Evolutionary conservation across 2,888 invertebrate species (phyloP), one percentile per base, ranked within the genome.

Genomic region (Parnassius apollo): DNA sequence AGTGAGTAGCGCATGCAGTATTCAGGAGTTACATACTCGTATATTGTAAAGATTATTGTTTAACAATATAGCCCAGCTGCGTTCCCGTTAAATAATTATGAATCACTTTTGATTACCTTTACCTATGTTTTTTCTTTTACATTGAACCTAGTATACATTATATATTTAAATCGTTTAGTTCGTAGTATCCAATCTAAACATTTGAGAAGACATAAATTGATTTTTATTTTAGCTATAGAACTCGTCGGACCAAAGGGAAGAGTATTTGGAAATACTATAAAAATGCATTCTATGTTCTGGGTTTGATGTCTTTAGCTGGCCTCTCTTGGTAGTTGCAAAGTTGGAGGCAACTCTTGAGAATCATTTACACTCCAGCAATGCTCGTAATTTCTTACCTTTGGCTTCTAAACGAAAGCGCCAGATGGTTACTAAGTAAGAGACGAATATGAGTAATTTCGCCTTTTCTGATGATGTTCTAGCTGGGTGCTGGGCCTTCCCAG

Each of bases 351-450:
- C 84, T 95, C 11, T 89, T 96, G 42, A 90, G 94, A 66, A 89
- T 95, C 9, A 91, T 95, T 49, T 97, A 96, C 74, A 83, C 93
- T 0, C 96, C 96, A 35, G 94, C 95, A 0, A 78, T 95, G 12
- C 78, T 96, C 0, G 92, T 96, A 22, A 80, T 96, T 48, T 87
- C 93, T 1, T 95, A 96, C 72, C 91, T 94, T 46, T 95, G 95
- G 94, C 78, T 95, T 3, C 79, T 95, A 11, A 95, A 96, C 3
- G 96, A 96, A 82, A 96, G 96, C 54, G 91, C 95, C 3, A 89
- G 96, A 71, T 97, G 97, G 97, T 86, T 96, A 4, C 77, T 96
- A 11, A 94, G 94, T 59, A 95, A 95, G 78, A 94, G 94, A 94
- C 96, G 0, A 92, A 90, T 75, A 92, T 94, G 62, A 96, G 96